These are phyloP conservation scores for Urechis unicinctus DNA, from an alignment of 2,888 invertebrate species.

Conservation along the genomic window DNA sequence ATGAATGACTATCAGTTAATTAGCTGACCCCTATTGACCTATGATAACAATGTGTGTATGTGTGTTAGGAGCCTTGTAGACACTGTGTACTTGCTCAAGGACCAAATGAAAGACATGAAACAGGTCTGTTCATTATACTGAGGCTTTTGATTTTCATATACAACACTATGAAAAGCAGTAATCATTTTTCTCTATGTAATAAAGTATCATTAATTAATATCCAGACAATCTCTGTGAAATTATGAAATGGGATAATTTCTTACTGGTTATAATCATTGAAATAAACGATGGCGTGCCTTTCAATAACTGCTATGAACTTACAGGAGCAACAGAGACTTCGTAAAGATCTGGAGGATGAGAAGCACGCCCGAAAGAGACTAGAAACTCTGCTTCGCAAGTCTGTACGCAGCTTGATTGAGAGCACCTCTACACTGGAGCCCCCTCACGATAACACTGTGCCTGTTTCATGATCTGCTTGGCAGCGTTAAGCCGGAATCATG, in stretches of 20 bases:
- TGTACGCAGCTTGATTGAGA: background rate
- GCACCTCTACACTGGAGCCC: background rate
- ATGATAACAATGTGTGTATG: too few relatives aligned
- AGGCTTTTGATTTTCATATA: background rate
- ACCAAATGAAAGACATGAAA: conserved; percentile 58
- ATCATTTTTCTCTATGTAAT: too few relatives aligned
- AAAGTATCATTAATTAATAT: background rate
- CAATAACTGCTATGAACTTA: too few relatives aligned
- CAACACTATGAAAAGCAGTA: background rate
- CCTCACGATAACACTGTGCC: too few relatives aligned
- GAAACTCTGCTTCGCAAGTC: conserved; percentile 32
- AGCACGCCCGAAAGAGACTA: conserved; percentile 55
- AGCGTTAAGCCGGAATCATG: too few relatives aligned
- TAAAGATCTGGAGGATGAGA: conserved; percentile 65
- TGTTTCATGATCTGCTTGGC: too few relatives aligned
- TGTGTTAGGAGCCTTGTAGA: conserved; percentile 71
- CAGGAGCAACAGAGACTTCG: conserved; percentile 45
- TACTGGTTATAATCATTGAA: too few relatives aligned
- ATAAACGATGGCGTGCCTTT: too few relatives aligned
- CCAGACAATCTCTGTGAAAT: background rate
- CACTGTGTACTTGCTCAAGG: conserved; percentile 69
- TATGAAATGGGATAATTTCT: background rate
- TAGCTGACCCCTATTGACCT: too few relatives aligned
- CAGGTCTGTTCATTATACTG: conserved; percentile 9
- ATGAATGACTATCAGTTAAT: too few relatives aligned